Evolutionary conservation across 2,888 invertebrate species (phyloP).

Genomic region (Dryomyza anilis): DNA sequence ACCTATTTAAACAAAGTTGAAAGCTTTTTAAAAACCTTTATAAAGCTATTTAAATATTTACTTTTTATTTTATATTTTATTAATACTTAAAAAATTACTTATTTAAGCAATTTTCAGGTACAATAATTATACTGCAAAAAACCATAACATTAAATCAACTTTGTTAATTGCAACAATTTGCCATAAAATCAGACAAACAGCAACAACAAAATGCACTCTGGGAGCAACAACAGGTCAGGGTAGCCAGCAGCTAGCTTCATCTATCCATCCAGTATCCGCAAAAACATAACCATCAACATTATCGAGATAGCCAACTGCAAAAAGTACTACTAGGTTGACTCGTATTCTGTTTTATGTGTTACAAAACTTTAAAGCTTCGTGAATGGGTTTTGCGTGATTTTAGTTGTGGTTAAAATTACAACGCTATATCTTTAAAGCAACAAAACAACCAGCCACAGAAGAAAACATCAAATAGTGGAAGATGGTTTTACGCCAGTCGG

Average conservation of each 20-base stretch:
- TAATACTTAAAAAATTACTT: no score
- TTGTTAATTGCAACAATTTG: background rate
- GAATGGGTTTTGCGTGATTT: background rate
- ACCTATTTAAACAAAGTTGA: no score
- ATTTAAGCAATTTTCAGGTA: no score
- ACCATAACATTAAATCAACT: slow-evolving; percentile 2
- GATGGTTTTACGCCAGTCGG: no score
- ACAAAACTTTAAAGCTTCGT: background rate
- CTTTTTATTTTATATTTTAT: no score
- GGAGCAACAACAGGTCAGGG: background rate
- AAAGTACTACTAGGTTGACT: background rate
- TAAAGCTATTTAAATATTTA: no score
- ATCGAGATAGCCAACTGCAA: background rate
- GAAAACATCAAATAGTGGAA: no score
- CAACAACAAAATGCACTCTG: background rate
- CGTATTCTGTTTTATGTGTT: background rate
- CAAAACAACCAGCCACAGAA: no score
- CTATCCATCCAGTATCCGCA: background rate
- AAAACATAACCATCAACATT: background rate
- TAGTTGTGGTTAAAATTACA: background rate
- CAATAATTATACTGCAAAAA: background rate
- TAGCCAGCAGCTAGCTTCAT: background rate
- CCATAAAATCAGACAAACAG: no score
- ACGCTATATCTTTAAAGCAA: background rate
- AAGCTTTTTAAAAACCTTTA: no score